Percentiles rank a stretch among this genome's conserved stretches.
phyloP scores from a whole-genome alignment of 2,888 invertebrate genomes.

The Parascotia fuliginaria region DNA sequence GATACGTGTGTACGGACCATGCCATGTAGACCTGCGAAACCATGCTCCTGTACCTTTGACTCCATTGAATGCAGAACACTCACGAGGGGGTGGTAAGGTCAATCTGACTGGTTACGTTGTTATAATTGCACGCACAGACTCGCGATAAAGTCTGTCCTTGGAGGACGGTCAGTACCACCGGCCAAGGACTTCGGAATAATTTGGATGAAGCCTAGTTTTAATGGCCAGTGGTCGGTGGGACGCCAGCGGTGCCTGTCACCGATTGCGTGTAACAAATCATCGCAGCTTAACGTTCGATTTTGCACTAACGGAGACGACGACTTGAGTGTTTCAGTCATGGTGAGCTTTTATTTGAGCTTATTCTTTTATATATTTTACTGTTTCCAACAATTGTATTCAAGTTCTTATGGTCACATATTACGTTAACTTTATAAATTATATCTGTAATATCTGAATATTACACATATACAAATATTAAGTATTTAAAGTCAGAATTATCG shows the following conservation, averaged over 20 bases:
- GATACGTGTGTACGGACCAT: conserved; percentile 48
- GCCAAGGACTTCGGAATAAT: conserved; percentile 77
- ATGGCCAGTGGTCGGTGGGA: conserved; percentile 65
- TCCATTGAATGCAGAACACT: conserved; percentile 48
- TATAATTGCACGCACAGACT: conserved; percentile 73
- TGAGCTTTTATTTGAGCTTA: conserved; percentile 48
- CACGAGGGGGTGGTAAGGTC: conserved; percentile 49
- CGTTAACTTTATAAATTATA: background rate
- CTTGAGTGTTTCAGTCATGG: conserved; percentile 72
- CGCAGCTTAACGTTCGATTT: conserved; percentile 73
- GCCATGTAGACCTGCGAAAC: conserved; percentile 46
- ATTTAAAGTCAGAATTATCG: too few species aligned
- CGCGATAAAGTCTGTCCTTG: conserved; percentile 75
- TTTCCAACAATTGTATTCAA: background rate
- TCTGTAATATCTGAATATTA: too few species aligned
- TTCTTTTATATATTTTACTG: background rate
- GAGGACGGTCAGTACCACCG: conserved; percentile 69
- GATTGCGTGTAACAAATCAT: conserved; percentile 57
- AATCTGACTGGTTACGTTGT: conserved; percentile 48
- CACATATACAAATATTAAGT: too few species aligned
- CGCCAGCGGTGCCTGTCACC: conserved; percentile 57
- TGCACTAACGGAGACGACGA: conserved; percentile 71
- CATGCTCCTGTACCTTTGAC: conserved; percentile 29
- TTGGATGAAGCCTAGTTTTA: conserved; percentile 67
- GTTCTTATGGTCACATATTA: background rate